These are phyloP conservation scores for Morpho deidamia DNA, from an alignment of 2,888 invertebrate species.

Conservation along the genomic window DNA sequence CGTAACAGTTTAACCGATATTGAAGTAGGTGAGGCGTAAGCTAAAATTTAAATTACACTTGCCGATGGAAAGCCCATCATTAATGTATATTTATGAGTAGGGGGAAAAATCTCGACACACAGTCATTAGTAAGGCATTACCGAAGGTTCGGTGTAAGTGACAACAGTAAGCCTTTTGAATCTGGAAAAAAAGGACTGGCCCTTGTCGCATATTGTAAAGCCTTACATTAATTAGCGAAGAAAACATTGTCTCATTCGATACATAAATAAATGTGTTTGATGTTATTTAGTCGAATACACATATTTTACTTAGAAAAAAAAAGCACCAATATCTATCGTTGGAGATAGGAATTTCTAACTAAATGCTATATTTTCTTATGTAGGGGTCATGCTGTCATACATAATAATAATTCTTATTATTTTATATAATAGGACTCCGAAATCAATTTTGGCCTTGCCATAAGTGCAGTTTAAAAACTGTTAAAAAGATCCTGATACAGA, in stretches of 20 bases:
- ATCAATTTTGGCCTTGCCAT: too few relatives aligned
- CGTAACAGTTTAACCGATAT: constrained; percentile 20
- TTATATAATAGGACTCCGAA: too few relatives aligned
- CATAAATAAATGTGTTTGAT: too few relatives aligned
- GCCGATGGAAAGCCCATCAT: constrained; percentile 48
- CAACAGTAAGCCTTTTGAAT: neutral
- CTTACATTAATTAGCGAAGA: neutral
- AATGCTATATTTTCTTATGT: too few relatives aligned
- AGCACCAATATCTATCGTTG: too few relatives aligned
- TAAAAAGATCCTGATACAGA: too few relatives aligned
- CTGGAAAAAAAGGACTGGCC: neutral
- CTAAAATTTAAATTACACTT: constrained; percentile 55
- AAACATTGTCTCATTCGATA: neutral
- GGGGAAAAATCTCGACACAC: constrained; percentile 69
- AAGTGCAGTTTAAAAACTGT: too few relatives aligned
- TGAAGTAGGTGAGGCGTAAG: constrained; percentile 26
- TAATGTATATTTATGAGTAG: constrained; percentile 73
- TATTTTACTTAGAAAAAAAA: too few relatives aligned
- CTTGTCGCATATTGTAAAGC: neutral
- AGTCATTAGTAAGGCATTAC: constrained; percentile 72
- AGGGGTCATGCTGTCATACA: too few relatives aligned
- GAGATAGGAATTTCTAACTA: too few relatives aligned
- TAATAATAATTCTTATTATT: too few relatives aligned
- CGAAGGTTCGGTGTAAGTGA: constrained; percentile 32
- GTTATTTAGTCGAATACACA: too few relatives aligned